phyloP scores from a whole-genome alignment of 2,888 invertebrate species.

The Apamea anceps region DNA sequence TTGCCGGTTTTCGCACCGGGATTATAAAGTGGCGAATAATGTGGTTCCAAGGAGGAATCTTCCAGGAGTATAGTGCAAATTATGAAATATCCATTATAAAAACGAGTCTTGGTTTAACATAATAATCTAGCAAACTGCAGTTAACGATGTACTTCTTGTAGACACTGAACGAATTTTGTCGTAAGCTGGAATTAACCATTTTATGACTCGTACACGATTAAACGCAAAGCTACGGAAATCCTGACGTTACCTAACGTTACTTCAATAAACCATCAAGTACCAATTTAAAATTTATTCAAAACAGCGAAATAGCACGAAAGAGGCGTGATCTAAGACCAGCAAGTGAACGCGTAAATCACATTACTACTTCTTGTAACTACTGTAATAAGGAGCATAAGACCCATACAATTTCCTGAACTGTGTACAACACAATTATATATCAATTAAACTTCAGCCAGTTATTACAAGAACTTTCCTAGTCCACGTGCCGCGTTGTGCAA shows the following conservation, averaged over 20 bases:
- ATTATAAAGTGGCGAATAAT: conserved; percentile 72
- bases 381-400: conserved; percentile 46
- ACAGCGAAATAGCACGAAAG: conserved; percentile 43
- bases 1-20: conserved; percentile 73
- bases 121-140: conserved; percentile 32
- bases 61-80: conserved; percentile 50
- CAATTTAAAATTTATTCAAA: conserved; percentile 46
- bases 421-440: conserved; percentile 68
- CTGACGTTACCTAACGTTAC: conserved; percentile 37
- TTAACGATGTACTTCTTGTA: conserved; percentile 30
- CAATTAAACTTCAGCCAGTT: conserved; percentile 71
- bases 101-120: conserved; percentile 41
- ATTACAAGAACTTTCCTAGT: conserved; percentile 68
- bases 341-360: conserved; percentile 53
- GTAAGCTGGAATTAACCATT: conserved; percentile 24
- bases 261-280: conserved; percentile 26
- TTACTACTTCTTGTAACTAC: conserved; percentile 50
- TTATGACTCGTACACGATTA: conserved; percentile 23
- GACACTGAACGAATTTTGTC: conserved; percentile 12
- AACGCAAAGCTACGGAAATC: conserved; percentile 28
- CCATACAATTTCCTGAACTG: conserved; percentile 63
- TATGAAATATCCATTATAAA: conserved; percentile 54
- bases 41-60: conserved; percentile 61
- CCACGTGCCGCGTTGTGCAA: conserved; percentile 78
- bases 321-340: conserved; percentile 43